A percentile compares a stretch with the other conserved stretches of the same genome.
phyloP scores from a whole-genome alignment of 2,113 vertebrate genomes.

The Phylloscopus whistleri region DNA sequence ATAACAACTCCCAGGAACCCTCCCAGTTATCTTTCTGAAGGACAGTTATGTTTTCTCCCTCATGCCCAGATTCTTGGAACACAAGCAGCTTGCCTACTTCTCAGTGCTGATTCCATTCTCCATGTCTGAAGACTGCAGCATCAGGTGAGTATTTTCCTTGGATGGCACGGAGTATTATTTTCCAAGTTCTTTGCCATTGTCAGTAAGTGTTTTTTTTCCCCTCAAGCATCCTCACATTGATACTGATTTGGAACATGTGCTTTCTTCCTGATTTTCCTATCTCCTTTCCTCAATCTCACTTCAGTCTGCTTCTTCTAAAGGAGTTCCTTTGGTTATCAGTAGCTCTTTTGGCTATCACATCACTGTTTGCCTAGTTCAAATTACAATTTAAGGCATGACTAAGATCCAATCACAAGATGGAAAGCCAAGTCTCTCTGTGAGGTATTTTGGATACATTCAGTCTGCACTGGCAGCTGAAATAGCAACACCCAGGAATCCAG shows the following conservation, averaged over 20 bases:
- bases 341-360: background rate
- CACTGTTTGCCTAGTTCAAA: background rate
- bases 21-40: background rate
- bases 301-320: background rate
- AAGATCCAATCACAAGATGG: background rate
- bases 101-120: background rate
- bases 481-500: slow-evolving; percentile 21
- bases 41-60: background rate
- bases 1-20: background rate
- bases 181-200: background rate
- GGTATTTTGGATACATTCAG: background rate
- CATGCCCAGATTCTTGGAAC: background rate
- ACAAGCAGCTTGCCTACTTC: background rate
- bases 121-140: rapidly evolving
- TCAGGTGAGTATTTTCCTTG: background rate
- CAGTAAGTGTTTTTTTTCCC: rapidly evolving
- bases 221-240: background rate
- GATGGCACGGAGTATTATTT: background rate
- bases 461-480: background rate
- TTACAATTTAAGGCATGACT: background rate
- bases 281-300: background rate
- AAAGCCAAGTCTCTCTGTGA: background rate
- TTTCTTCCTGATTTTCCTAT: background rate
- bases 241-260: rapidly evolving
- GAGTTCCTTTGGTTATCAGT: background rate